Evolutionary conservation across 2,113 vertebrate species (phyloP).

Genomic region (Myotis yumanensis): DNA sequence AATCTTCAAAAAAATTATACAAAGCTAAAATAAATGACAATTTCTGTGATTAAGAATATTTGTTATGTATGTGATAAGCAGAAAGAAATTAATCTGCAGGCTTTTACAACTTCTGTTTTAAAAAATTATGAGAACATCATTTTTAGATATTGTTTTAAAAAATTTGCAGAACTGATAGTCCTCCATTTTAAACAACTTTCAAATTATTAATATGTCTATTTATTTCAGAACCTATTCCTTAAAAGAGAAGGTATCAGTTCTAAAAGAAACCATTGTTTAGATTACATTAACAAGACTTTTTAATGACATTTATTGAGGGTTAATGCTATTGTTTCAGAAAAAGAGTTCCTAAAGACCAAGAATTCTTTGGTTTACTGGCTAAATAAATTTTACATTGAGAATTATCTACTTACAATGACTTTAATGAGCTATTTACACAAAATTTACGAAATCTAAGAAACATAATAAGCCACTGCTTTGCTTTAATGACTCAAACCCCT

Average conservation of each 20-base stretch:
- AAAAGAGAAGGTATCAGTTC: neutral
- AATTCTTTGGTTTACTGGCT: slow-evolving; percentile 16
- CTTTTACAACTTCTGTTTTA: neutral
- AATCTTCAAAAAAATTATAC: neutral
- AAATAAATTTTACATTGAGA: slow-evolving; percentile 26
- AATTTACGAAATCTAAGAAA: neutral
- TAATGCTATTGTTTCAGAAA: slow-evolving; percentile 5
- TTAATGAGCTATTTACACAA: slow-evolving; percentile 13
- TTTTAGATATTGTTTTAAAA: slow-evolving; percentile 15
- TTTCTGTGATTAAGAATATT: slow-evolving; percentile 16
- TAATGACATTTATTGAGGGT: slow-evolving; percentile 10
- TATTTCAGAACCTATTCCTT: slow-evolving; percentile 47
- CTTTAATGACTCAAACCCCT: slow-evolving; percentile 37
- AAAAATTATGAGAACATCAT: neutral
- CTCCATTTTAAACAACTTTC: neutral
- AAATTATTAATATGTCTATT: slow-evolving; percentile 38
- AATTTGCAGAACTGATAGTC: neutral
- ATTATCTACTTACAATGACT: slow-evolving; percentile 22
- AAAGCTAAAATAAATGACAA: slow-evolving; percentile 27
- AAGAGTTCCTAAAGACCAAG: neutral
- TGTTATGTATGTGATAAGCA: neutral
- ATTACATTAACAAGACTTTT: neutral
- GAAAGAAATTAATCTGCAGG: slow-evolving; percentile 7
- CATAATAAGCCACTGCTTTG: neutral
- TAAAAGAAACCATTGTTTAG: neutral